These are phyloP conservation scores for Muscicapa adusta DNA, from an alignment of 2,113 vertebrate species.

Conservation along the genomic window DNA sequence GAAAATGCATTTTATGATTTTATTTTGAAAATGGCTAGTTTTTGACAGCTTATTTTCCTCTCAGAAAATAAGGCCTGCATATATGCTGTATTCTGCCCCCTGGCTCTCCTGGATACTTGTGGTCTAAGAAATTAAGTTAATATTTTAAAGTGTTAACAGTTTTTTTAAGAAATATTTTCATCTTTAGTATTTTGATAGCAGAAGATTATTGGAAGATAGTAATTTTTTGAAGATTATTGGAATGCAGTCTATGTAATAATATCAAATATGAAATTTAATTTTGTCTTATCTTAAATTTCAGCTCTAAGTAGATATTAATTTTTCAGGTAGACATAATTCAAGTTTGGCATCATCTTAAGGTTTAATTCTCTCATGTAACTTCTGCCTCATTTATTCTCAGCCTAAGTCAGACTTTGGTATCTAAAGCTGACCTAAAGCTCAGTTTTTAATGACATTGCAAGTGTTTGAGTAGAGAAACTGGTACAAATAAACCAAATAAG, in stretches of 20 bases:
- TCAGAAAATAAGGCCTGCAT: not conserved
- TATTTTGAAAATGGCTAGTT: not conserved
- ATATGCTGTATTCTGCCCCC: not conserved
- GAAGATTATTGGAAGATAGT: not conserved
- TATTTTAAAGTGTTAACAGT: not conserved
- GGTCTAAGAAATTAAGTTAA: not conserved
- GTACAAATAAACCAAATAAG: not conserved
- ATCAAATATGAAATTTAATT: not conserved
- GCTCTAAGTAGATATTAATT: not conserved
- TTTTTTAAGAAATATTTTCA: not conserved
- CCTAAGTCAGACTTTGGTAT: not conserved
- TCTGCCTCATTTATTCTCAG: not conserved
- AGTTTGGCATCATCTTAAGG: not conserved
- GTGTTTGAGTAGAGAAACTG: not conserved
- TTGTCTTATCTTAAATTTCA: not conserved
- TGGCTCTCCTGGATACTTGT: not conserved
- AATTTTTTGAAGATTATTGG: not conserved
- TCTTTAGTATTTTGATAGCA: not conserved
- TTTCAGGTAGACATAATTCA: not conserved
- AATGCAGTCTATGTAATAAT: not conserved
- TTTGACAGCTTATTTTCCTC: not conserved
- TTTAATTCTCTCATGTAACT: not conserved
- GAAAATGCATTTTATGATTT: not conserved
- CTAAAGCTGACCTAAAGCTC: not conserved
- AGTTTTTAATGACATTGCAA: not conserved